Conservation (phyloP, 2,797 vertebrate genomes). For the Rousettus madagascariensis region DNA sequence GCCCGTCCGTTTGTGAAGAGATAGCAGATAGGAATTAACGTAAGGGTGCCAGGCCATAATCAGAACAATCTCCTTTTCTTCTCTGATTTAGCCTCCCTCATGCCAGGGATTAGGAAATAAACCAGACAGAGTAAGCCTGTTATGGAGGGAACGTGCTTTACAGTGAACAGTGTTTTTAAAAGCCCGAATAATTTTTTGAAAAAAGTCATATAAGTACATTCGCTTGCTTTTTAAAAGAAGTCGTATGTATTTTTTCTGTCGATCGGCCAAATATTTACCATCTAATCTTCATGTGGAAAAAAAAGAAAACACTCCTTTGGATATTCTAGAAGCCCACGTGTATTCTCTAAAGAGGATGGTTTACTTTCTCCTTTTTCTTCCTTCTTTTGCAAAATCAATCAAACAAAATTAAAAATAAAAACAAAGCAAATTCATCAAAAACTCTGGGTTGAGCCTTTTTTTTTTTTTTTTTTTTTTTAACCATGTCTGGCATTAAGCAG, state of each 20-base stretch:
- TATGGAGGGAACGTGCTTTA: neutral
- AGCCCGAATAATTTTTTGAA: neutral
- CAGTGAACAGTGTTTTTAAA: neutral
- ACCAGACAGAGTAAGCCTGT: neutral
- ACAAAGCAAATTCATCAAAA: constrained; percentile 16
- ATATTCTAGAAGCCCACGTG: constrained; percentile 17
- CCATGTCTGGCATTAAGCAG: neutral
- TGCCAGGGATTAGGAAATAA: neutral
- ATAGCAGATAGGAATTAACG: neutral
- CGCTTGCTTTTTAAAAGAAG: constrained; percentile 47
- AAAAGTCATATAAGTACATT: neutral
- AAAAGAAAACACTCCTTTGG: constrained; percentile 60
- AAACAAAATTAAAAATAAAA: constrained; percentile 11
- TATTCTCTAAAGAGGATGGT: neutral
- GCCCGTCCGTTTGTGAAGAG: neutral
- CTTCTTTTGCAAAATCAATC: constrained; percentile 42
- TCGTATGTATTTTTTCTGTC: neutral
- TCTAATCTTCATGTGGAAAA: constrained; percentile 8
- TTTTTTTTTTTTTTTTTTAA: neutral
- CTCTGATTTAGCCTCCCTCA: neutral
- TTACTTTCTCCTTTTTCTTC: constrained; percentile 53
- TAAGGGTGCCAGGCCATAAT: neutral
- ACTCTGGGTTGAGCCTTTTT: neutral
- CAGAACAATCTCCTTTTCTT: neutral
- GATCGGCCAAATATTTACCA: constrained; percentile 44